Evolutionary conservation across 2,888 invertebrate genomes (phyloP).

Genomic region (Phengaris alcon): DNA sequence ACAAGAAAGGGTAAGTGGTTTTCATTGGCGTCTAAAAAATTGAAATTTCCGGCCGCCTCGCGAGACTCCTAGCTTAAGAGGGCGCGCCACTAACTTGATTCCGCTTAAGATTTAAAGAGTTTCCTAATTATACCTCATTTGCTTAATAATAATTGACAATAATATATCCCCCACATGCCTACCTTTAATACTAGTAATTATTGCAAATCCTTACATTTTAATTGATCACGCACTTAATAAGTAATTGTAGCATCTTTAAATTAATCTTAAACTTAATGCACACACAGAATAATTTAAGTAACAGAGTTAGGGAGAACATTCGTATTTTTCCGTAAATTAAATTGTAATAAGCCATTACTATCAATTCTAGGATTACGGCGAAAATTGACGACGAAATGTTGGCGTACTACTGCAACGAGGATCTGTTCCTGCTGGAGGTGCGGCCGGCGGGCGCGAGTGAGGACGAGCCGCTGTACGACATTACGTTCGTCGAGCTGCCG

Average conservation of each 20-base stretch:
- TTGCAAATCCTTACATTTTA: slow-evolving; percentile 45
- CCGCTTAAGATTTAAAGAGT: slow-evolving; percentile 58
- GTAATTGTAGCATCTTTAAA: slow-evolving; percentile 9
- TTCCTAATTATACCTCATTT: slow-evolving; percentile 51
- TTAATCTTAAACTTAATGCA: slow-evolving; percentile 22
- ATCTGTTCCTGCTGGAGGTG: slow-evolving; percentile 94
- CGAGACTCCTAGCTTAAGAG: slow-evolving; percentile 71
- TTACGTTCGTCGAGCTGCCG: slow-evolving; percentile 90
- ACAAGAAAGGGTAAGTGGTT: slow-evolving; percentile 99
- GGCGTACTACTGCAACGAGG: slow-evolving; percentile 98
- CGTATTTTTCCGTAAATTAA: neutral
- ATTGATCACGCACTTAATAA: slow-evolving; percentile 29
- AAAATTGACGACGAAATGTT: slow-evolving; percentile 99
- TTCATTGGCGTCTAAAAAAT: slow-evolving; percentile 77
- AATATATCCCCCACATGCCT: slow-evolving; percentile 43
- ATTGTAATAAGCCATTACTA: slow-evolving; percentile 31
- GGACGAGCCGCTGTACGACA: slow-evolving; percentile 89
- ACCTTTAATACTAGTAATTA: slow-evolving; percentile 53
- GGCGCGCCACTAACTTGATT: slow-evolving; percentile 77
- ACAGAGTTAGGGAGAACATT: neutral
- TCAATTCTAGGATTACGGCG: slow-evolving; percentile 92
- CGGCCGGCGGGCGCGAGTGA: slow-evolving; percentile 83
- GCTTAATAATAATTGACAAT: slow-evolving; percentile 54
- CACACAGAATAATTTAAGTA: neutral
- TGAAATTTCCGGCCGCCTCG: slow-evolving; percentile 70